Conservation (phyloP, 2,888 invertebrate species). For the Hydriomena furcata region DNA sequence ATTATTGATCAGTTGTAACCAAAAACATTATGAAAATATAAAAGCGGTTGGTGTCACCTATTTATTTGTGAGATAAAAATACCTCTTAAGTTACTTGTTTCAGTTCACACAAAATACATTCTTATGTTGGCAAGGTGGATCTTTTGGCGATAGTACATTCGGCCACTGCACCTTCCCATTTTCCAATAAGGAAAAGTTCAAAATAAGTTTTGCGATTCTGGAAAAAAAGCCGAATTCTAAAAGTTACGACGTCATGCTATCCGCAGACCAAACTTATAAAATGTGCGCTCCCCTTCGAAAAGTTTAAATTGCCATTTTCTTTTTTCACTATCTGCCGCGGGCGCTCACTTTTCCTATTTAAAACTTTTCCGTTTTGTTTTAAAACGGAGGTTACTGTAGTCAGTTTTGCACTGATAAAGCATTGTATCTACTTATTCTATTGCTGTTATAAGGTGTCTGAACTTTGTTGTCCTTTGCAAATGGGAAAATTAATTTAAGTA, state of each 20-base stretch:
- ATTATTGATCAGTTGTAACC: no score
- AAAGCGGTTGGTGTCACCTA: no score
- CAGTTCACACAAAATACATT: no score
- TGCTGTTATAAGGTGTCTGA: constrained; percentile 10
- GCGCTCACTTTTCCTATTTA: constrained; percentile 76
- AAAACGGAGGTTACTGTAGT: constrained; percentile 52
- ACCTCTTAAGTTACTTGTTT: no score
- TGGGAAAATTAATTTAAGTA: no score
- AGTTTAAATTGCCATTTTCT: constrained; percentile 76
- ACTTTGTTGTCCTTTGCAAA: not conserved
- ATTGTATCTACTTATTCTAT: constrained; percentile 26
- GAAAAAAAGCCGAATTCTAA: constrained; percentile 41
- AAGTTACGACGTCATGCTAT: constrained; percentile 66
- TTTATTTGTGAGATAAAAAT: no score
- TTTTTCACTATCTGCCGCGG: constrained; percentile 72
- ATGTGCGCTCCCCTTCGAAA: constrained; percentile 61
- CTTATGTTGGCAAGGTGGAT: no score
- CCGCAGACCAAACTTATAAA: constrained; percentile 69
- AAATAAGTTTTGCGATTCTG: constrained; percentile 26
- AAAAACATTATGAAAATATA: no score
- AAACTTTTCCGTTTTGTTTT: constrained; percentile 77
- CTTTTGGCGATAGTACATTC: no score
- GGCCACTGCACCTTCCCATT: constrained; percentile 5
- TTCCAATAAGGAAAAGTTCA: constrained; percentile 18
- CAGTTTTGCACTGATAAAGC: constrained; percentile 36